These are phyloP conservation scores for Eurytoma californica DNA, from an alignment of 2,888 invertebrate genomes.

Conservation along the genomic window DNA sequence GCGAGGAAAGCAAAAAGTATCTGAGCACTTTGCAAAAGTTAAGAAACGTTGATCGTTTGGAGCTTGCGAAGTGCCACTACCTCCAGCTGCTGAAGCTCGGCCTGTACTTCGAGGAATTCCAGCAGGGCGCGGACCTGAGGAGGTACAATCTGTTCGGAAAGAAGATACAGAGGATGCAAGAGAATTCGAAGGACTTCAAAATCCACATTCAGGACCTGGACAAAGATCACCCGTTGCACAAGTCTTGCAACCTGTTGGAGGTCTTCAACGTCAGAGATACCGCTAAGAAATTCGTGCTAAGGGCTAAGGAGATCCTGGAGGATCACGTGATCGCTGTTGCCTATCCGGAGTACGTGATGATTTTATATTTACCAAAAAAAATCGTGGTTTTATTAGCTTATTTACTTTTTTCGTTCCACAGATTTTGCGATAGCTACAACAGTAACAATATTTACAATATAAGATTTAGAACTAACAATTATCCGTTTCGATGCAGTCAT, in stretches of 20 bases:
- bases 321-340: conserved; percentile 5
- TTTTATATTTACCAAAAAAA: not conserved
- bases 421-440: conserved; percentile 1
- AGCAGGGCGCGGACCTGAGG: not conserved
- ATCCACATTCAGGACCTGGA: conserved; percentile 17
- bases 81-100: conserved; percentile 38
- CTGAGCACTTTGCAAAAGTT: conserved; percentile 11
- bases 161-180: not conserved
- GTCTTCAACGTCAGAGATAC: not conserved
- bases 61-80: conserved; percentile 34
- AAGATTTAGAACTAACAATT: conserved; percentile 50
- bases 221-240: conserved; percentile 20
- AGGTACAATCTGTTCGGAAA: not conserved
- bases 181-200: not conserved
- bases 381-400: not conserved
- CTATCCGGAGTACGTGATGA: conserved; percentile 3
- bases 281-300: not conserved
- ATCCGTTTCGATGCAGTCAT: conserved; percentile 54
- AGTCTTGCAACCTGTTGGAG: not conserved
- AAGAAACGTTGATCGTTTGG: conserved; percentile 16
- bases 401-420: not conserved
- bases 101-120: conserved; percentile 35
- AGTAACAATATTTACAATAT: conserved; percentile 39
- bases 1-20: conserved; percentile 7
- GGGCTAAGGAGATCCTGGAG: not conserved